Conservation (phyloP, 2,113 vertebrate species). For the Dolichallabes microphthalmus region DNA sequence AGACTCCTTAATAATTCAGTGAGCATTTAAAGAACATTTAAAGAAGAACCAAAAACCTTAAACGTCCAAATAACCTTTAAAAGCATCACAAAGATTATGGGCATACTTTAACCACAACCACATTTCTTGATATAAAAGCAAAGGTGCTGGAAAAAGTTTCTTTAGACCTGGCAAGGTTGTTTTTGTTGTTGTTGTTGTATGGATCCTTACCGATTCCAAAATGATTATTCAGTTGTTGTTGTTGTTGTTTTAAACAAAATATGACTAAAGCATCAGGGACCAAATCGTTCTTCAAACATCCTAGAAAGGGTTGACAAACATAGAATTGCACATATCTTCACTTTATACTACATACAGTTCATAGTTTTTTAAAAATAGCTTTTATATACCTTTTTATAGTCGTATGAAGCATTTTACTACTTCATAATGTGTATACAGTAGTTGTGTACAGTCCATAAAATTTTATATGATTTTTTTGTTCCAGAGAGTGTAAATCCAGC, state of each 20-base stretch:
- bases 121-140: background rate
- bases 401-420: background rate
- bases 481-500: background rate
- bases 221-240: background rate
- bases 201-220: too few relatives aligned
- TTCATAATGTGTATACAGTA: background rate
- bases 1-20: background rate
- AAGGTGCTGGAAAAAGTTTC: background rate
- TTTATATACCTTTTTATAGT: background rate
- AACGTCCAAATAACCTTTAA: background rate
- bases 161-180: background rate
- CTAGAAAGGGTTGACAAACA: background rate
- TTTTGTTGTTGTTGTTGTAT: background rate
- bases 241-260: background rate
- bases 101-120: background rate
- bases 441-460: background rate
- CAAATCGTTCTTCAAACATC: background rate
- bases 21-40: background rate
- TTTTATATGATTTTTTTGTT: background rate
- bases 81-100: background rate
- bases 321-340: background rate
- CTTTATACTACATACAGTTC: background rate
- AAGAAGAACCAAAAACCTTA: background rate
- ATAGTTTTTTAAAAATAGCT: background rate
- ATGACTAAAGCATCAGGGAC: background rate